phyloP scores from a whole-genome alignment of 1,140 invertebrate genomes.

The Philopotamus ludificatus region DNA sequence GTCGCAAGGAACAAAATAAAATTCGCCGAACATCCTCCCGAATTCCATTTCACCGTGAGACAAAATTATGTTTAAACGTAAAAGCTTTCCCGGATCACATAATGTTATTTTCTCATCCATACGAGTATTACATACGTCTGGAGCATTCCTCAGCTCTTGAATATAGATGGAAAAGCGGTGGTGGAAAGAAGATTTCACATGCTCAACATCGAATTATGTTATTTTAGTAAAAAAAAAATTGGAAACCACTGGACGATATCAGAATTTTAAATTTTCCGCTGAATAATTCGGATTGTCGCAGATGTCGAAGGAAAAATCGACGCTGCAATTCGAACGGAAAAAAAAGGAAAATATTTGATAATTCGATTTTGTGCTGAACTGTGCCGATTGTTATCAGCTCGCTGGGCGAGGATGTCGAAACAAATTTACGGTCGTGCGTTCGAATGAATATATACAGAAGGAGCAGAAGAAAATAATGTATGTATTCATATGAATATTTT shows the following conservation, averaged over 20 bases:
- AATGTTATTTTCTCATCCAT: conserved; percentile 9
- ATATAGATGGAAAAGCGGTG: neutral
- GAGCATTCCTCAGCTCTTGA: neutral
- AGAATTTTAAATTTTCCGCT: neutral
- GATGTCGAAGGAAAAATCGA: neutral
- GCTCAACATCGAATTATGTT: neutral
- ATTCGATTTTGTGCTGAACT: neutral
- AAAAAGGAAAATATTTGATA: neutral
- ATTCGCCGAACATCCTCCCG: neutral
- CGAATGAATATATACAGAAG: too few relatives aligned
- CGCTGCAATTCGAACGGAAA: neutral
- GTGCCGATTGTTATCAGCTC: neutral
- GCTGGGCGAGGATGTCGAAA: neutral
- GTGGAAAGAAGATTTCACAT: neutral
- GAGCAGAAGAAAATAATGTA: too few relatives aligned
- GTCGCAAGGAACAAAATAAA: neutral
- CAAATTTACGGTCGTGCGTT: neutral
- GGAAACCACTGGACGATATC: neutral
- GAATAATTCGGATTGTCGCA: neutral
- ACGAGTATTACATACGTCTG: neutral
- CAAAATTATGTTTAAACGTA: conserved; percentile 3
- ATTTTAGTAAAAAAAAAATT: neutral
- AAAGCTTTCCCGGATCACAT: conserved; percentile 13
- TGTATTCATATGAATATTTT: too few relatives aligned
- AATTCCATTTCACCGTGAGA: neutral